Evolutionary conservation across 1,140 invertebrate genomes (phyloP).

Genomic region (Drosophila miranda): DNA sequence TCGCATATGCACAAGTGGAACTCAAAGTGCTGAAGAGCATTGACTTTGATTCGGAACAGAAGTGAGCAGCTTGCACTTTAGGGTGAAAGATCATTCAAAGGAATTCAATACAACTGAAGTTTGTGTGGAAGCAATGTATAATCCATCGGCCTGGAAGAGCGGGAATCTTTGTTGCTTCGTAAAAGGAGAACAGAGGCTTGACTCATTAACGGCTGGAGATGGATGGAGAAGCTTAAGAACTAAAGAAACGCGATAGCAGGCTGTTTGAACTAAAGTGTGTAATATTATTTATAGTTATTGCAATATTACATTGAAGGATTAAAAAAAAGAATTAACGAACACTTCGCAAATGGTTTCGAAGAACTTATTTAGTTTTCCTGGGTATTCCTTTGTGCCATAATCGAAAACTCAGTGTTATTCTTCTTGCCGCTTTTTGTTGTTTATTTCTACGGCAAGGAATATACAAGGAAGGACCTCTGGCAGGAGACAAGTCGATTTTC

Average conservation of each 20-base stretch:
- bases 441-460: conserved; percentile 20
- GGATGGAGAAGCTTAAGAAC: too few relatives aligned
- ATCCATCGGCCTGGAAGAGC: neutral
- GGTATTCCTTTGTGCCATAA: conserved; percentile 27
- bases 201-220: too few relatives aligned
- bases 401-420: conserved; percentile 23
- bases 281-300: too few relatives aligned
- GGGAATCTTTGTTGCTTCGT: too few relatives aligned
- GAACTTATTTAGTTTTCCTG: conserved; percentile 31
- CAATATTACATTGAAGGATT: too few relatives aligned
- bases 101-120: conserved; percentile 5
- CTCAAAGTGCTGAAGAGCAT: conserved; percentile 35
- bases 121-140: neutral
- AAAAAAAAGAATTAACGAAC: too few relatives aligned
- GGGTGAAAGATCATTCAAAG: conserved; percentile 21
- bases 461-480: neutral
- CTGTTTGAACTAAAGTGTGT: too few relatives aligned
- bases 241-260: too few relatives aligned
- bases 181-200: too few relatives aligned
- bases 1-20: conserved; percentile 45
- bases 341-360: neutral
- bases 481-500: conserved; percentile 51
- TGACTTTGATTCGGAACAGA: conserved; percentile 31
- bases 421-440: conserved; percentile 1
- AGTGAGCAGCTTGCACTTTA: neutral